Conservation (phyloP, 2,888 invertebrate genomes). For the Macropis europaea region DNA sequence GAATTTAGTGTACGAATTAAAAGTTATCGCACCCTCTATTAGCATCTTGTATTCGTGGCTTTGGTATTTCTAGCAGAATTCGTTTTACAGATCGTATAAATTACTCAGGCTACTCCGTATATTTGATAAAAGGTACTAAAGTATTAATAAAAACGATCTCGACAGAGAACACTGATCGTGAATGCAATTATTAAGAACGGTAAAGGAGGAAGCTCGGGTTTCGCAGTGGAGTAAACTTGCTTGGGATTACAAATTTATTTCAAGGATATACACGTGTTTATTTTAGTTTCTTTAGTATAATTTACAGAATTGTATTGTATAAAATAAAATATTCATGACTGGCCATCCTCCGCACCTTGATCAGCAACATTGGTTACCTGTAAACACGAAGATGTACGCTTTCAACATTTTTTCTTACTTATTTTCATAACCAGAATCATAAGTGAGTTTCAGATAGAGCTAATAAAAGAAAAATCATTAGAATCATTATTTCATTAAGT, state of each 20-base stretch:
- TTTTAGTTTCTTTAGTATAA: constrained; percentile 4
- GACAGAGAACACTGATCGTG: no score
- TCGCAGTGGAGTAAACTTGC: no score
- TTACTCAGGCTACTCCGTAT: background rate
- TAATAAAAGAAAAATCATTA: constrained; percentile 72
- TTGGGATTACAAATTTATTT: background rate
- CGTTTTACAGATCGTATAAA: no score
- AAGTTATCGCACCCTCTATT: background rate
- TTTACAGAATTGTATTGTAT: background rate
- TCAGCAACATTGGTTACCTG: constrained; percentile 2
- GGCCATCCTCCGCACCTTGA: background rate
- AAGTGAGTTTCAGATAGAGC: constrained; percentile 72
- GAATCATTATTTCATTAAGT: constrained; percentile 52
- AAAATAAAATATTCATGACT: background rate
- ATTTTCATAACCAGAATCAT: background rate
- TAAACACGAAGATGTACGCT: background rate
- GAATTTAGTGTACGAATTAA: background rate
- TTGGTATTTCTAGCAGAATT: no score
- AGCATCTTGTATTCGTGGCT: no score
- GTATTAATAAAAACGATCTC: no score
- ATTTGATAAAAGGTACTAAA: constrained; percentile 41
- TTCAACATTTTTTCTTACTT: background rate
- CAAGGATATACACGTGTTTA: background rate
- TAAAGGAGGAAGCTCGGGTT: no score
- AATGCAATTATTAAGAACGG: no score